Conservation (phyloP, 2,888 invertebrate genomes). For the Liposcelis brunnea region DNA sequence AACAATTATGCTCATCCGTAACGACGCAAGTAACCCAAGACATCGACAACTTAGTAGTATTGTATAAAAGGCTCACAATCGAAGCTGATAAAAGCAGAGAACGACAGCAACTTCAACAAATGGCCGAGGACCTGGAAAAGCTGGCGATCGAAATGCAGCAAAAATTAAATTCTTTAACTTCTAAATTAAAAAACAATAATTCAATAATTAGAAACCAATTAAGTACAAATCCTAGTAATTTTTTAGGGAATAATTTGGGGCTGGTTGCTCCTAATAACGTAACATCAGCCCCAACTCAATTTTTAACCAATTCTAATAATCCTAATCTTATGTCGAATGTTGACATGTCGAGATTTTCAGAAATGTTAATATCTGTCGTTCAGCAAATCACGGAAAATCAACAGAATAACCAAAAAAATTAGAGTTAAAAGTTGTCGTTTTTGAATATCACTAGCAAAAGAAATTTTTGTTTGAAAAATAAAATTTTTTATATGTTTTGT, state of each 20-base stretch:
- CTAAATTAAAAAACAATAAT: slow-evolving; percentile 7
- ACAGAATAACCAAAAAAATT: slow-evolving; percentile 7
- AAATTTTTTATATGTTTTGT: no score
- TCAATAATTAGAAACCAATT: slow-evolving; percentile 7
- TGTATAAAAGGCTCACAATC: slow-evolving; percentile 43
- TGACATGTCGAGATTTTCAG: slow-evolving; percentile 41
- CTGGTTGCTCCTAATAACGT: slow-evolving; percentile 30
- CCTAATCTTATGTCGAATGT: slow-evolving; percentile 6
- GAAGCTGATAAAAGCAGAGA: slow-evolving; percentile 29
- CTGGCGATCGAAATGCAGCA: slow-evolving; percentile 40
- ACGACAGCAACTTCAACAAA: slow-evolving; percentile 24
- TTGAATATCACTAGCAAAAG: no score
- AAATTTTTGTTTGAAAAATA: no score
- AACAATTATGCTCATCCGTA: slow-evolving; percentile 29
- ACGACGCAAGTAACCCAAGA: slow-evolving; percentile 41
- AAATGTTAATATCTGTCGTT: slow-evolving; percentile 38
- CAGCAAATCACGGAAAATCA: slow-evolving; percentile 28
- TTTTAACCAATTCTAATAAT: slow-evolving; percentile 1
- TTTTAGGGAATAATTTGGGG: slow-evolving; percentile 9
- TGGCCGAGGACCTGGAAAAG: slow-evolving; percentile 36
- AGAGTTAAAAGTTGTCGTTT: not conserved
- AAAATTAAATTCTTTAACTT: slow-evolving; percentile 20
- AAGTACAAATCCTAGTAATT: slow-evolving; percentile 2
- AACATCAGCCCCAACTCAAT: slow-evolving; percentile 20
- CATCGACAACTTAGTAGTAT: slow-evolving; percentile 50